Evolutionary conservation across 2,113 vertebrate species (phyloP).

Genomic region (Otis tarda): DNA sequence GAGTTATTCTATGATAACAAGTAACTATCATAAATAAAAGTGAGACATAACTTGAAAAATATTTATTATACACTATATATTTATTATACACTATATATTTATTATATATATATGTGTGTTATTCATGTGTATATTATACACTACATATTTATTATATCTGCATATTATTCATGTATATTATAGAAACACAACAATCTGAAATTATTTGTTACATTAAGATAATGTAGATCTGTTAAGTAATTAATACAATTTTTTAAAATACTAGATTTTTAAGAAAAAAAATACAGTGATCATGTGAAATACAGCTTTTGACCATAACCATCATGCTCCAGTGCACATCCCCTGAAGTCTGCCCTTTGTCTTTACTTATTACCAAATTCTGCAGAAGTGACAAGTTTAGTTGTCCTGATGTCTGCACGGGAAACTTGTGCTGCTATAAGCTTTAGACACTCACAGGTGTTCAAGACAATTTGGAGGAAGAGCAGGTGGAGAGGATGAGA

Average conservation of each 20-base stretch:
- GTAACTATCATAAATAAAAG: not conserved
- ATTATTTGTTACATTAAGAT: not conserved
- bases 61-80: not conserved
- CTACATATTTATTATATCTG: not conserved
- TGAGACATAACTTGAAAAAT: not conserved
- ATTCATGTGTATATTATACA: not conserved
- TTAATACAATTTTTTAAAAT: not conserved
- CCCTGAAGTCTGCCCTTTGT: not conserved
- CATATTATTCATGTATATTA: not conserved
- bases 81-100: not conserved
- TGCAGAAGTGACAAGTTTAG: not conserved
- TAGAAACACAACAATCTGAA: not conserved
- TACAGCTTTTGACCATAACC: not conserved
- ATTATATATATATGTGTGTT: not conserved
- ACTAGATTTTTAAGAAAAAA: not conserved
- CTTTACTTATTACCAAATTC: not conserved
- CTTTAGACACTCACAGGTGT: not conserved
- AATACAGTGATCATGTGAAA: not conserved
- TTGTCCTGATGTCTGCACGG: not conserved
- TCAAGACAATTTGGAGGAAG: not conserved
- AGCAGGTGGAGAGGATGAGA: not conserved
- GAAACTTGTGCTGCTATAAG: not conserved
- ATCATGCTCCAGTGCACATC: not conserved
- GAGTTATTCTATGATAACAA: not conserved
- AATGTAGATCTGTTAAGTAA: not conserved